These are phyloP conservation scores for Apostichopus japonicus DNA, from an alignment of 35 echinoderm and acorn worm species.

Conservation along the genomic window DNA sequence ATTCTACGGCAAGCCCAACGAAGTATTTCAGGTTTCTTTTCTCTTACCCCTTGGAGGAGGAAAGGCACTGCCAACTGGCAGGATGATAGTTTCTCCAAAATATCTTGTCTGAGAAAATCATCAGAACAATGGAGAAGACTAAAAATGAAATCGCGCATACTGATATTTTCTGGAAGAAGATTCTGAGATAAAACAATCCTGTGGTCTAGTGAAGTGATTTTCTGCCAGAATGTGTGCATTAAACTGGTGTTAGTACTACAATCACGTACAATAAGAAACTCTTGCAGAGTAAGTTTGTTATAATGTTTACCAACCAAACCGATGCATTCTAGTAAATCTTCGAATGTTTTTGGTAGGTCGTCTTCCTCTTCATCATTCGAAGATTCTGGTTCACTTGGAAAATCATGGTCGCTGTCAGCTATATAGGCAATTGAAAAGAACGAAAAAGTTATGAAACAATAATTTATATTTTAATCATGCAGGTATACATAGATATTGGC, in stretches of 20 bases:
- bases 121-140: too few relatives aligned
- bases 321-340: background rate
- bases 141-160: too few relatives aligned
- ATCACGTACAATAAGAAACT: background rate
- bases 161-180: too few relatives aligned
- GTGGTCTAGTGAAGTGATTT: too few relatives aligned
- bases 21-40: constrained; percentile 9
- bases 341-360: background rate
- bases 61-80: constrained; percentile 40
- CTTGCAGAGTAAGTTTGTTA: background rate
- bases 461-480: background rate
- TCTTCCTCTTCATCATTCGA: background rate
- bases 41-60: background rate
- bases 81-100: constrained; percentile 33
- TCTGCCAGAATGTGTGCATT: too few relatives aligned
- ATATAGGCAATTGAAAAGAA: background rate
- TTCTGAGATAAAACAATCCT: too few relatives aligned
- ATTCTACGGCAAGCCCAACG: constrained; percentile 33
- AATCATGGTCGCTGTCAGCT: background rate
- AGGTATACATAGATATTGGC: too few relatives aligned
- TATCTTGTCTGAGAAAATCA: constrained; percentile 38
- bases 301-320: background rate
- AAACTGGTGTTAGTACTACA: background rate
- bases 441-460: background rate
- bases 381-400: background rate